Base-by-base conservation (phyloP, 2,113 vertebrate genomes). In the Hyla sarda region DNA sequence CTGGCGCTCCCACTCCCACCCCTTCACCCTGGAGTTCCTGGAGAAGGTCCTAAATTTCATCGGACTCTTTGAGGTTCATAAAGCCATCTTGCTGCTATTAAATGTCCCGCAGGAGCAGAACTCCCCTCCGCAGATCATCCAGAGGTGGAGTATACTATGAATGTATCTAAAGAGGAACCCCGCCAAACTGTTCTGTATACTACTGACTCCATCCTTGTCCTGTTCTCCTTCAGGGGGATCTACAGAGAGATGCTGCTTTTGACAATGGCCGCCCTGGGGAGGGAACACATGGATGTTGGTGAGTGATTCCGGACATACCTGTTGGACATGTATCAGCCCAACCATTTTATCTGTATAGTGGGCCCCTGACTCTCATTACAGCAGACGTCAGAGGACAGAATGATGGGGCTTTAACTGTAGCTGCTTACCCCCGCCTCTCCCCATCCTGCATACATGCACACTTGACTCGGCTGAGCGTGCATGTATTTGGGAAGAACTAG, bases 181-280 rank as follows among this genome's bases (percentile, higher is more conserved):
- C 13, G 21, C 4, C 17, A 72, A 37, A 1, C 16, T 72, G 32
- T n/a, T 41, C 41, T 41, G 41, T 41, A 41, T 41, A 8, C 8
- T 41, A 8, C 41, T 41, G 3, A 41, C 16, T 14, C n/a, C 58
- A 56, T 3, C 41, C 9, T 21, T n/a, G n/a, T n/a, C n/a, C 58
- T 58, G 47, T 76, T 6, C 86, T n/a, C 32, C 52, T 41, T 0
- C 41, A 98, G 97, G 94, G 96, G 97, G 84, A 89, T 98, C 90
- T 98, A 98, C 90, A 92, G 96, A 74, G 97, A 98, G 92, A 93
- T 98, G 87, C 93, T 98, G 28, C 98, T 98, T 91, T 94, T 98
- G 83, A 97, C 95, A 0, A 86, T 98, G 93, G 97, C 96, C n/a
- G 97, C 96, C 0, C 93, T 97, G 93, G 96, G 97, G 82, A 96